Evolutionary conservation across 2,888 invertebrate species (phyloP).

Genomic region (Zygothrica quintamaculata): DNA sequence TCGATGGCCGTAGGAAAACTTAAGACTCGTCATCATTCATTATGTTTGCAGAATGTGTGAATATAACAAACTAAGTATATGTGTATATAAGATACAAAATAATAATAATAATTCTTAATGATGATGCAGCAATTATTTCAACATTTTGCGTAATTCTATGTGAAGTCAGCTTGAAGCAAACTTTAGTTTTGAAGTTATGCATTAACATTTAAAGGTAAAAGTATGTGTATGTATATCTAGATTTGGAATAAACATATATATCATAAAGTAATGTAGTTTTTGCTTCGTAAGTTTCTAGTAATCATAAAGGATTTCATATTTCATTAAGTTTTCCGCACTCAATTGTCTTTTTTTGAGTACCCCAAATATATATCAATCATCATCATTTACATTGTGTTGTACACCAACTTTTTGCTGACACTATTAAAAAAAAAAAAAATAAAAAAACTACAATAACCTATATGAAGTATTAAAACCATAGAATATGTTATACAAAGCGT

Average conservation of each 20-base stretch:
- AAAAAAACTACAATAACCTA: conserved; percentile 39
- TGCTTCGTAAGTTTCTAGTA: no score
- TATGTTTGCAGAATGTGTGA: conserved; percentile 26
- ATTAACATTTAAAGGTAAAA: no score
- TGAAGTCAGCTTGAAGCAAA: conserved; percentile 15
- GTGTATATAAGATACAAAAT: no score
- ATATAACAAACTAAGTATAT: no score
- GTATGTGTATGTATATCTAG: no score
- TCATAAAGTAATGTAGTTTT: no score
- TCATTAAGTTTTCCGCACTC: no score
- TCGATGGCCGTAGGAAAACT: conserved; percentile 6
- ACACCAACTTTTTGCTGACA: conserved; percentile 47
- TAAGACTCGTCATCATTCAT: conserved; percentile 17
- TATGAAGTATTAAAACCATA: conserved; percentile 19
- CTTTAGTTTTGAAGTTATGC: no score
- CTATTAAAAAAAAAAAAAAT: conserved; percentile 13
- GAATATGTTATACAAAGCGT: conserved; percentile 20
- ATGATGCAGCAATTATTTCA: conserved; percentile 71
- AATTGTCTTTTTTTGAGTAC: no score
- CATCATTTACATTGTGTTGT: conserved; percentile 13
- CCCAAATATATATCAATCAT: no score
- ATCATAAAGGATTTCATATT: no score
- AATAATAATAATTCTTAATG: conserved; percentile 56
- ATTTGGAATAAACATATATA: no score
- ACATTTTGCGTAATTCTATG: conserved; percentile 25